Evolutionary conservation across 2,113 vertebrate genomes (phyloP).

Genomic region (Microcebus lehilahytsara): DNA sequence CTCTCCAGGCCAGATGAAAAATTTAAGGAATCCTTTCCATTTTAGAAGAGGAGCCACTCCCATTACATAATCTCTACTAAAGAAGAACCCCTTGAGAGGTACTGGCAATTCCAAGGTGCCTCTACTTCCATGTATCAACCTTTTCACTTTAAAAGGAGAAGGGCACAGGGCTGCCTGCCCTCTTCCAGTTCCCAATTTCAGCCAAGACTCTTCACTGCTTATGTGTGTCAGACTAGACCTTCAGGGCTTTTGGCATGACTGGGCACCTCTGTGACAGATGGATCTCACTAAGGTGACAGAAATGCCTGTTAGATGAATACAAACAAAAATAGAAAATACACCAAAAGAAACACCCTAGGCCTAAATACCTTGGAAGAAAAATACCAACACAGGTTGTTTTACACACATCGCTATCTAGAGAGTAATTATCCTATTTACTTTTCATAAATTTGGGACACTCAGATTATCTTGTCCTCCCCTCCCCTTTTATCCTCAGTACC

Average conservation of each 20-base stretch:
- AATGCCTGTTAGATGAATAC: slow-evolving; percentile 31
- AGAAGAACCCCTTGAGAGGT: background rate
- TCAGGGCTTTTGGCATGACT: background rate
- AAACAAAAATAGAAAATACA: slow-evolving; percentile 38
- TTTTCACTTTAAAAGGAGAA: slow-evolving; percentile 45
- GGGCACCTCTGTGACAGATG: background rate
- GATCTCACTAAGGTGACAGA: slow-evolving; percentile 25
- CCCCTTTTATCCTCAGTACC: background rate
- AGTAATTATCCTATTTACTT: background rate
- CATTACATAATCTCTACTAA: background rate
- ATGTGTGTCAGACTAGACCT: slow-evolving; percentile 25
- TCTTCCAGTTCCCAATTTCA: background rate
- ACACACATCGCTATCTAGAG: background rate
- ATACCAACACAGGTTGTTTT: background rate
- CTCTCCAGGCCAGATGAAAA: background rate
- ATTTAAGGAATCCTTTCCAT: slow-evolving; percentile 2
- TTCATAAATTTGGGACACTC: background rate
- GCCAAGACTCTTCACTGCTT: slow-evolving; percentile 12
- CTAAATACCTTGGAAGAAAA: background rate
- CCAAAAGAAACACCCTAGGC: background rate
- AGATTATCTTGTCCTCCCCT: background rate
- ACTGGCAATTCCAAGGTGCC: background rate
- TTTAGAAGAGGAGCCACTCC: background rate
- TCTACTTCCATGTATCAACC: background rate
- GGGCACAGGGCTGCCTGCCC: background rate